Conservation (phyloP, 1,140 invertebrate species). For the Pogonomyrmex barbatus region DNA sequence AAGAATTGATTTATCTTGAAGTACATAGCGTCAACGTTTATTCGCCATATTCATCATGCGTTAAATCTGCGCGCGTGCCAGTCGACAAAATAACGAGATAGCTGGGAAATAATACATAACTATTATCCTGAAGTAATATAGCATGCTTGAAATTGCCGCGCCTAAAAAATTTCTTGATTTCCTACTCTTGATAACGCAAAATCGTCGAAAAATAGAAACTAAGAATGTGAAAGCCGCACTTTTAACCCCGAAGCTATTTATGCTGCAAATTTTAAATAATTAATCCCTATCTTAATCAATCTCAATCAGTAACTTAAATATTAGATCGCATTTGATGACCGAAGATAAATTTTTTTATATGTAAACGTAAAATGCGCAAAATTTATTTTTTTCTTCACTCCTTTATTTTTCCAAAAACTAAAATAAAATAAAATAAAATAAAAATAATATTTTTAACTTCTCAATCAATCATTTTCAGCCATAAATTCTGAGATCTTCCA, state of each 20-base stretch:
- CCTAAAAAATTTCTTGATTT: slow-evolving; percentile 15
- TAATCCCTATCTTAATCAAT: background rate
- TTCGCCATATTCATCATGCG: slow-evolving; percentile 23
- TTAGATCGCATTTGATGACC: background rate
- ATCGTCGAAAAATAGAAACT: slow-evolving; percentile 4
- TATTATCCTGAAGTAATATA: slow-evolving; percentile 26
- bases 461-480: too few species aligned
- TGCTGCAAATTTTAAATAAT: background rate
- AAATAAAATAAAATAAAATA: background rate
- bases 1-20: slow-evolving; percentile 3
- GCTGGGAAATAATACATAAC: slow-evolving; percentile 18
- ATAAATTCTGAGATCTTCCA: background rate
- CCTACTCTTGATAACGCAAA: background rate
- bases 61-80: slow-evolving; percentile 7
- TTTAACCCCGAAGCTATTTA: background rate
- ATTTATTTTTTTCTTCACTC: background rate
- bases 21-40: background rate
- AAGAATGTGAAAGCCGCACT: slow-evolving; percentile 25
- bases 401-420: background rate
- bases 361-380: background rate
- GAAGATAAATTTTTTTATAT: background rate
- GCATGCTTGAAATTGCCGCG: background rate
- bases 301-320: background rate
- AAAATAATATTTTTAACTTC: background rate
- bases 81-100: slow-evolving; percentile 24